Conservation (phyloP, 2,888 invertebrate genomes). For the Pantelozetes paolii region DNA sequence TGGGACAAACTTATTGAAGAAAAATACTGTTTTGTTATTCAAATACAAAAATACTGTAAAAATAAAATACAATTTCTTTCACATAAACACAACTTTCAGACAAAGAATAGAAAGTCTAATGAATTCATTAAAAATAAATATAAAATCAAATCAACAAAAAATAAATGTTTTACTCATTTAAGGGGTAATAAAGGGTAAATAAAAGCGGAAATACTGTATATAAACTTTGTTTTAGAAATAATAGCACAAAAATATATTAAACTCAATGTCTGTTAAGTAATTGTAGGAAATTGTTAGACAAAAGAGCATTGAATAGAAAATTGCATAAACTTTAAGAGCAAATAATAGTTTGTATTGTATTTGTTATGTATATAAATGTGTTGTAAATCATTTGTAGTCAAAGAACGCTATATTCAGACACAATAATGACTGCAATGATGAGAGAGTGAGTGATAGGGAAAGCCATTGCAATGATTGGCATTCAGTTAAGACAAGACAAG, state of each 20-base stretch:
- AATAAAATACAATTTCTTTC: background rate
- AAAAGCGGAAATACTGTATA: background rate
- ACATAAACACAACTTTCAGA: too few species aligned
- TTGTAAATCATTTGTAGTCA: slow-evolving; percentile 17
- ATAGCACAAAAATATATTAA: background rate
- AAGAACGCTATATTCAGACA: slow-evolving; percentile 8
- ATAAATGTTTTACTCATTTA: too few species aligned
- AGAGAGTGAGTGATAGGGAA: background rate
- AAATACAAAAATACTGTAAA: too few species aligned
- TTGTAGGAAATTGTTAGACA: background rate
- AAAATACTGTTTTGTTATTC: too few species aligned
- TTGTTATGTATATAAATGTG: slow-evolving; percentile 20
- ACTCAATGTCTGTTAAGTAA: background rate
- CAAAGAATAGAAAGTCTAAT: too few species aligned
- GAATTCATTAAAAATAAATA: too few species aligned
- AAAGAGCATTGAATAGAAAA: background rate
- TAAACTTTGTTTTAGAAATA: background rate
- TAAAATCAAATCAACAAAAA: too few species aligned
- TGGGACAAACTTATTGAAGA: background rate
- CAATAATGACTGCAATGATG: background rate
- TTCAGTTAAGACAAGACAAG: background rate
- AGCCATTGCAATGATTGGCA: background rate
- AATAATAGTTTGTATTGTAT: slow-evolving; percentile 5
- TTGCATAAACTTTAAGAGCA: background rate
- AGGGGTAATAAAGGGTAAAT: too few species aligned